phyloP scores from a whole-genome alignment of 2,888 invertebrate genomes.

The Biston betularia region DNA sequence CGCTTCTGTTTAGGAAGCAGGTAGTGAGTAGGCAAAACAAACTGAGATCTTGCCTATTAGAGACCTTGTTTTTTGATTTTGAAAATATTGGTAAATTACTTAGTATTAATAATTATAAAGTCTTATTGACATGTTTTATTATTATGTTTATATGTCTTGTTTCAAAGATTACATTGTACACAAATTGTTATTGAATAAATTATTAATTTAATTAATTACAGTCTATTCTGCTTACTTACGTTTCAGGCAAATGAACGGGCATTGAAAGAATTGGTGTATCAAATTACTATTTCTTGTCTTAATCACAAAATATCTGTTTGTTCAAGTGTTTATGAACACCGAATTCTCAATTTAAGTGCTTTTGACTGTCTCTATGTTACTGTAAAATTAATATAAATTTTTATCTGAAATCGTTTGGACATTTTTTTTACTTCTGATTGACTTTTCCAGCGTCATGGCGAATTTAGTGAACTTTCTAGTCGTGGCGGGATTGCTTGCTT shows the following conservation, averaged over 20 bases:
- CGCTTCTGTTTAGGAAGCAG: too few relatives aligned
- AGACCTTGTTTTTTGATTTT: too few relatives aligned
- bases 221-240: neutral
- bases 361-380: constrained; percentile 4
- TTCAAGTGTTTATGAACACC: constrained; percentile 22
- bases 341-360: constrained; percentile 5
- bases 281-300: constrained; percentile 17
- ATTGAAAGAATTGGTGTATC: constrained; percentile 19
- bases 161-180: too few relatives aligned
- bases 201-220: neutral
- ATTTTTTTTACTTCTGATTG: constrained; percentile 2
- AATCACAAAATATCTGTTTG: constrained; percentile 15
- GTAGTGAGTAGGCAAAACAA: too few relatives aligned
- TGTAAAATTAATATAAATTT: neutral
- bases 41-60: too few relatives aligned
- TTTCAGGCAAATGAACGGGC: constrained; percentile 15
- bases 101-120: too few relatives aligned
- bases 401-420: neutral
- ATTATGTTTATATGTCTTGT: too few relatives aligned
- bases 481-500: constrained; percentile 57
- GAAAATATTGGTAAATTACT: too few relatives aligned
- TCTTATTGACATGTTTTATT: too few relatives aligned
- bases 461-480: constrained; percentile 52
- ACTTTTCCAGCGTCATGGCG: constrained; percentile 56
- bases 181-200: too few relatives aligned